These are phyloP conservation scores for Araneus ventricosus DNA, from an alignment of 1,140 invertebrate species.

Conservation along the genomic window DNA sequence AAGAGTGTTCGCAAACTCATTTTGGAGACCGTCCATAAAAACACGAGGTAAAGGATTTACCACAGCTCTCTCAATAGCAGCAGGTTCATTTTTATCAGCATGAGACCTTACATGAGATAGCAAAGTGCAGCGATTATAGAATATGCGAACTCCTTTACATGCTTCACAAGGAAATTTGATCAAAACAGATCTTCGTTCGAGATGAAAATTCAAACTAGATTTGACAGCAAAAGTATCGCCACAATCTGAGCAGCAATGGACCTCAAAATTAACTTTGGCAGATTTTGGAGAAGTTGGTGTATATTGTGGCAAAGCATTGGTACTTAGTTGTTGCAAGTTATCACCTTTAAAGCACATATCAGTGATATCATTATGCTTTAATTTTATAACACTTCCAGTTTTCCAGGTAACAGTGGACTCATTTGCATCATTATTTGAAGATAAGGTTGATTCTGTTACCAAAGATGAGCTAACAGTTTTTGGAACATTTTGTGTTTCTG, in stretches of 20 bases:
- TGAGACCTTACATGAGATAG: slow-evolving; percentile 70
- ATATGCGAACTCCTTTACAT: slow-evolving; percentile 77
- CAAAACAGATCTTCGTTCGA: slow-evolving; percentile 77
- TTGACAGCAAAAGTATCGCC: slow-evolving; percentile 78
- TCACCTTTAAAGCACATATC: slow-evolving; percentile 52
- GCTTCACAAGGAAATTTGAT: slow-evolving; percentile 78
- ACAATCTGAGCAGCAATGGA: slow-evolving; percentile 78
- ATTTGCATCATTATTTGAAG: background rate
- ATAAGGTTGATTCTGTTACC: background rate
- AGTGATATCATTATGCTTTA: slow-evolving; percentile 27
- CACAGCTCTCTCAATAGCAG: slow-evolving; percentile 68
- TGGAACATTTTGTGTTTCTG: background rate
- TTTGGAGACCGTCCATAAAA: slow-evolving; percentile 71
- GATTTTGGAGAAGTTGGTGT: slow-evolving; percentile 31
- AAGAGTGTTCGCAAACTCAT: background rate
- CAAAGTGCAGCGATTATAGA: slow-evolving; percentile 77
- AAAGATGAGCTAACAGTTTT: background rate
- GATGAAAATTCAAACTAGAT: slow-evolving; percentile 77
- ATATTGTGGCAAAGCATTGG: slow-evolving; percentile 75
- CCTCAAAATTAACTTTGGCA: background rate
- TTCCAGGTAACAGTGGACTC: background rate
- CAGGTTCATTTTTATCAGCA: slow-evolving; percentile 69
- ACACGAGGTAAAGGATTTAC: slow-evolving; percentile 71
- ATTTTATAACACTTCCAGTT: background rate
- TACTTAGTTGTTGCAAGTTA: slow-evolving; percentile 72